phyloP scores from a whole-genome alignment of 2,113 vertebrate species.

The Myanophis thanlyinensis region DNA sequence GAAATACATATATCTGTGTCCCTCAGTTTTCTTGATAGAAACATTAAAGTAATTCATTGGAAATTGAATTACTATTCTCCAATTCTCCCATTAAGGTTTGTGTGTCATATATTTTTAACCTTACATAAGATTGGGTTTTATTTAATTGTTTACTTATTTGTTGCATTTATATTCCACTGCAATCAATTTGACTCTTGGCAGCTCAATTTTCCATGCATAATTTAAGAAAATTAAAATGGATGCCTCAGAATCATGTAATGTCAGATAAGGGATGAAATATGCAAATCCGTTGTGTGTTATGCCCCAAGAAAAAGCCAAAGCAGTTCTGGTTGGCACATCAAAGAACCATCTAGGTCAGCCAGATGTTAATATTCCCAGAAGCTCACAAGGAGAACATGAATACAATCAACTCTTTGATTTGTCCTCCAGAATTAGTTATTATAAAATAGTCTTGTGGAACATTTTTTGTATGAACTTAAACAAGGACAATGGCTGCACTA shows the following conservation, averaged over 20 bases:
- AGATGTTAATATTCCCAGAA: background rate
- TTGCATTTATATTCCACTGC: background rate
- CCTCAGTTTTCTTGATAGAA: background rate
- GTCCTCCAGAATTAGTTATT: background rate
- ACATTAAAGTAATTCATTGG: background rate
- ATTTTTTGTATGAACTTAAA: background rate
- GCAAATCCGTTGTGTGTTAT: background rate
- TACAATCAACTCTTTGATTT: background rate
- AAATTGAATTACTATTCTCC: background rate
- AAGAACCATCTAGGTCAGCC: background rate
- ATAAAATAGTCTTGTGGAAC: background rate
- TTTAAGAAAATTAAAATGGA: background rate
- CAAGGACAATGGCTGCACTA: background rate
- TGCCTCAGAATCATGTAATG: background rate
- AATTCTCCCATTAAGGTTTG: background rate
- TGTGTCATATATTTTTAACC: background rate
- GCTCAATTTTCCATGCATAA: background rate
- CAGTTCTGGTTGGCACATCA: background rate
- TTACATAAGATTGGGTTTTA: background rate
- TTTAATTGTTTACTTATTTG: background rate
- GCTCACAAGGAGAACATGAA: background rate
- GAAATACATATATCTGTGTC: background rate
- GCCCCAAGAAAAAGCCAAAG: background rate
- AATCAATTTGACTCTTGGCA: background rate
- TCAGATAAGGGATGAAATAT: background rate